Evolutionary conservation across 1,140 invertebrate genomes (phyloP), one percentile per base, ranked within the genome.

Genomic region (Colletes latitarsis): DNA sequence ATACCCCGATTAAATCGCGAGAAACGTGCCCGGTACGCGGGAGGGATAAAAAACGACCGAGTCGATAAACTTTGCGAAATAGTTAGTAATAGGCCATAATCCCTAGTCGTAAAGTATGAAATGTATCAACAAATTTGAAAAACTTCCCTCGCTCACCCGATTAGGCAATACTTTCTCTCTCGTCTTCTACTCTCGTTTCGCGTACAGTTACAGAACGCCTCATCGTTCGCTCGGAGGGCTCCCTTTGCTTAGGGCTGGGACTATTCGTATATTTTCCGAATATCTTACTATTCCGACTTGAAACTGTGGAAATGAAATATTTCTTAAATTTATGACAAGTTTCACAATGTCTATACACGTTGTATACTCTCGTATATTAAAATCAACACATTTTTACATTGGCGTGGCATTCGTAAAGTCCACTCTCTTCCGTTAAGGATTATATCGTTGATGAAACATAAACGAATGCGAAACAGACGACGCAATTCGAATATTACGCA

Each of bases 61-160:
- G 82, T 82, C 89, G 84, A 90, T 91, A 91, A 90, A 91, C 87
- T 92, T 90, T 89, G 89, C 85, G 89, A 88, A 90, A 89, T 89
- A 91, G 88, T 89, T 67, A 80, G 83, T 89, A 92, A 92, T 92
- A 92, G 90, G 90, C 89, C 90, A 87, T 90, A 88, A 90, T 88
- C 21, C 78, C 88, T 91, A 92, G 80, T 89, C 77, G 84, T 91
- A 91, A 91, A 89, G 84, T 92, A 92, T 91, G 81, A 83, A 90
- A 91, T 90, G 86, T 90, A 88, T 92, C 82, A 92, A 92, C 89
- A 89, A 86, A 92, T 89, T 84, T 86, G 83, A 90, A 92, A 90
- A 87, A 86, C 21, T 72, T 86, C 81, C 76, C 81, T 69, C 75
- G 63, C 72, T 75, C 78, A 77, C 55, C 60, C 58, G 9, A 63